These are phyloP conservation scores for Girardia tigrina DNA, from an alignment of 2,888 invertebrate genomes.

Conservation along the genomic window DNA sequence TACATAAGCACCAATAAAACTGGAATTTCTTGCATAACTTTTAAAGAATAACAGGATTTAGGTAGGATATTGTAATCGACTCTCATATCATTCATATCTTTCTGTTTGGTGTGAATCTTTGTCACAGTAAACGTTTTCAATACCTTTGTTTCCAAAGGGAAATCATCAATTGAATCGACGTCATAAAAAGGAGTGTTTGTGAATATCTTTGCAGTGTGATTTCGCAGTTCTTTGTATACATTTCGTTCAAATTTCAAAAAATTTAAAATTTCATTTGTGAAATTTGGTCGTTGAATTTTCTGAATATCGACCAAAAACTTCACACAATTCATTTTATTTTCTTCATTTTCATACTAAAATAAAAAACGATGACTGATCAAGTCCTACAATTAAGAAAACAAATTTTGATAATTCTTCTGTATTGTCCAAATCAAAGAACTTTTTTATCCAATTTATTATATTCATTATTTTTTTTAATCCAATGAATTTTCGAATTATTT, in stretches of 20 bases:
- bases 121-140: conserved; percentile 81
- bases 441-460: too few species aligned
- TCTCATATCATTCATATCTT: conserved; percentile 13
- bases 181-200: conserved; percentile 70
- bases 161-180: conserved; percentile 72
- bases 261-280: conserved; percentile 67
- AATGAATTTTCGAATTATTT: too few species aligned
- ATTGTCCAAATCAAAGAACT: too few species aligned
- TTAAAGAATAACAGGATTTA: conserved; percentile 74
- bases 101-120: conserved; percentile 70
- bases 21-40: conserved; percentile 87
- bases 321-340: conserved; percentile 84
- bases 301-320: conserved; percentile 91
- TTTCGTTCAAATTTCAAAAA: conserved; percentile 83
- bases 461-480: too few species aligned
- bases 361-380: too few species aligned
- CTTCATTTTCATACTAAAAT: conserved; percentile 74
- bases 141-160: conserved; percentile 70
- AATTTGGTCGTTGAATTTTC: conserved; percentile 78
- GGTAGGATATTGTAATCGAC: conserved; percentile 71
- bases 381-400: too few species aligned
- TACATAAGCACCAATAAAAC: conserved; percentile 94
- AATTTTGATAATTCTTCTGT: too few species aligned
- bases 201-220: conserved; percentile 79
- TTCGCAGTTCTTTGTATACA: conserved; percentile 78